Percentiles rank a stretch among this genome's conserved stretches.
phyloP scores from a whole-genome alignment of 2,797 vertebrate species.

The Rhinophrynus dorsalis region DNA sequence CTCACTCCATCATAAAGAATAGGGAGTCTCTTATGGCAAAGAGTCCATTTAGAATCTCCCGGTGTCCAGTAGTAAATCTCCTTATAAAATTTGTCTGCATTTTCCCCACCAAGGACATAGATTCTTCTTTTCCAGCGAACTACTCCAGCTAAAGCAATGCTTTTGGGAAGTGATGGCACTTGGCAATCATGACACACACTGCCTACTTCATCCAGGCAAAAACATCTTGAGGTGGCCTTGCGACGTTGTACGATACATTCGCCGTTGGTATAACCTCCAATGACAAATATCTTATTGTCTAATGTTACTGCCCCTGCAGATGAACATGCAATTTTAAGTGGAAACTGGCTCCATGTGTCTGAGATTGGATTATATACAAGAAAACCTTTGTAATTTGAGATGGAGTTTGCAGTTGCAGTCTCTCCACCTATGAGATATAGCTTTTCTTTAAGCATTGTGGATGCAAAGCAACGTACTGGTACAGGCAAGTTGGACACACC shows the following conservation, averaged over 20 bases:
- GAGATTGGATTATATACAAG: constrained; percentile 76
- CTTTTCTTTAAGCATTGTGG: constrained; percentile 65
- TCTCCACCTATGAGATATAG: constrained; percentile 79
- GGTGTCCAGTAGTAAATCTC: constrained; percentile 84
- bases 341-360: constrained; percentile 73
- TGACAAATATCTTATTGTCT: constrained; percentile 75
- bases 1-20: constrained; percentile 78
- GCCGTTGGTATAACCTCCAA: constrained; percentile 79
- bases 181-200: constrained; percentile 62
- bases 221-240: constrained; percentile 77
- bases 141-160: constrained; percentile 76
- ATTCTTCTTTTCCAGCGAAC: constrained; percentile 80
- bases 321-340: constrained; percentile 73
- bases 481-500: constrained; percentile 64
- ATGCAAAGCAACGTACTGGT: constrained; percentile 74
- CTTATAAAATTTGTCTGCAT: constrained; percentile 76
- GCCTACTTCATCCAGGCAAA: constrained; percentile 72
- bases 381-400: constrained; percentile 75
- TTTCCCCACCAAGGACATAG: constrained; percentile 80
- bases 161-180: constrained; percentile 73
- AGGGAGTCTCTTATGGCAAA: constrained; percentile 76
- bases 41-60: constrained; percentile 78
- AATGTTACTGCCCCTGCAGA: constrained; percentile 77
- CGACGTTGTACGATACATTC: constrained; percentile 66
- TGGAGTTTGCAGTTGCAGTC: constrained; percentile 71